phyloP scores from a whole-genome alignment of 2,888 invertebrate genomes.

The Nymphalis urticae region DNA sequence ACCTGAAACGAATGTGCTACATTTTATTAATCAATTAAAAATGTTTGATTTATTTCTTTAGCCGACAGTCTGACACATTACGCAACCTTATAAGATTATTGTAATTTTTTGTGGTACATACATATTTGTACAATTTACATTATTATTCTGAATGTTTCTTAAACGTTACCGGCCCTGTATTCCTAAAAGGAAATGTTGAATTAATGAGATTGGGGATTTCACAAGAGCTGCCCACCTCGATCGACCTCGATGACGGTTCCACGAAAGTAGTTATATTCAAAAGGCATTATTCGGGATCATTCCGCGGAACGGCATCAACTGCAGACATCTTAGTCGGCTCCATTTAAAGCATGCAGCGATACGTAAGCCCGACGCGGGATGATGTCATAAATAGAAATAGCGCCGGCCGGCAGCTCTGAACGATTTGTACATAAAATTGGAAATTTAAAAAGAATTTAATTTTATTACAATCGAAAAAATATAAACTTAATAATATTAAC shows the following conservation, averaged over 20 bases:
- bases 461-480: not conserved
- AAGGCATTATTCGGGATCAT: constrained; percentile 77
- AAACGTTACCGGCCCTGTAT: constrained; percentile 61
- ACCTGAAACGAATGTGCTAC: not conserved
- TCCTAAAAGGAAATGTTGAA: constrained; percentile 78
- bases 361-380: constrained; percentile 80
- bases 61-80: constrained; percentile 30
- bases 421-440: constrained; percentile 63
- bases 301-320: constrained; percentile 78
- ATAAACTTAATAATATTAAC: not conserved
- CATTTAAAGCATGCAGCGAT: constrained; percentile 83
- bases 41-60: constrained; percentile 27
- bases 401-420: constrained; percentile 67
- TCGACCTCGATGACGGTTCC: constrained; percentile 53
- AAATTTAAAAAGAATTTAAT: constrained; percentile 23
- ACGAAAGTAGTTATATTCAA: constrained; percentile 68
- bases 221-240: constrained; percentile 65
- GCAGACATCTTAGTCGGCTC: constrained; percentile 78
- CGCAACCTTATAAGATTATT: constrained; percentile 38
- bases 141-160: constrained; percentile 64
- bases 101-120: constrained; percentile 43
- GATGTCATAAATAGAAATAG: constrained; percentile 84
- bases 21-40: constrained; percentile 12
- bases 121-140: constrained; percentile 49
- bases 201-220: constrained; percentile 72